Percentiles rank a stretch among this genome's conserved stretches.
Evolutionary conservation across 1,140 invertebrate species (phyloP).

Genomic region (Ruditapes philippinarum): DNA sequence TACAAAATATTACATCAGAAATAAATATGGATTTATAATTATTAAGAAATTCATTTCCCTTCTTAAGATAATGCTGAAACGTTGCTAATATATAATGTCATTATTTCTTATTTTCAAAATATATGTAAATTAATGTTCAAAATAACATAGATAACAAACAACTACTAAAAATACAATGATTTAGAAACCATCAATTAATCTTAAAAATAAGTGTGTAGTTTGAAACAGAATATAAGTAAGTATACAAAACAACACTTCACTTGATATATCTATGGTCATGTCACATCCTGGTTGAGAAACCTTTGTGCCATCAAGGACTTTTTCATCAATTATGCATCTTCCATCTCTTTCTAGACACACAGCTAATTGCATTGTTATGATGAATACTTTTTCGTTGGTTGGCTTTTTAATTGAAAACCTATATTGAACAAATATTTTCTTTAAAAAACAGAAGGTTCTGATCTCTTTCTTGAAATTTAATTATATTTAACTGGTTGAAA

Average conservation of each 20-base stretch:
- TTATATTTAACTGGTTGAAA: background rate
- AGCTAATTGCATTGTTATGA: conserved; percentile 45
- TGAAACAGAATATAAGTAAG: too few species aligned
- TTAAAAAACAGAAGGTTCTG: background rate
- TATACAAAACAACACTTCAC: too few species aligned
- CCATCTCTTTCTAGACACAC: conserved; percentile 57
- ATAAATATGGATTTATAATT: background rate
- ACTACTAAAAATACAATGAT: too few species aligned
- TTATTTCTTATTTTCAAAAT: too few species aligned
- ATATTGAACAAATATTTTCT: too few species aligned
- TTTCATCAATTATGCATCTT: conserved; percentile 19
- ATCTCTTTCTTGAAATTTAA: background rate
- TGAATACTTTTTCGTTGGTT: conserved; percentile 45
- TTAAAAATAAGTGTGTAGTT: too few species aligned
- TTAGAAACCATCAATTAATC: too few species aligned
- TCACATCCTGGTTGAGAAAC: conserved; percentile 42
- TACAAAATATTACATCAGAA: background rate
- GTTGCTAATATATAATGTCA: too few species aligned
- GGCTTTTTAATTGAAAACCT: conserved; percentile 60
- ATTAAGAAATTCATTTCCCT: background rate
- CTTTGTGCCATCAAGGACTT: background rate
- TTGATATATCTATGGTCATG: background rate
- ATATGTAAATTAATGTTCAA: too few species aligned
- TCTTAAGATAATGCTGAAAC: too few species aligned
- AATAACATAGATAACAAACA: too few species aligned